phyloP scores from a whole-genome alignment of 2,113 vertebrate genomes.

The Holacanthus passer region DNA sequence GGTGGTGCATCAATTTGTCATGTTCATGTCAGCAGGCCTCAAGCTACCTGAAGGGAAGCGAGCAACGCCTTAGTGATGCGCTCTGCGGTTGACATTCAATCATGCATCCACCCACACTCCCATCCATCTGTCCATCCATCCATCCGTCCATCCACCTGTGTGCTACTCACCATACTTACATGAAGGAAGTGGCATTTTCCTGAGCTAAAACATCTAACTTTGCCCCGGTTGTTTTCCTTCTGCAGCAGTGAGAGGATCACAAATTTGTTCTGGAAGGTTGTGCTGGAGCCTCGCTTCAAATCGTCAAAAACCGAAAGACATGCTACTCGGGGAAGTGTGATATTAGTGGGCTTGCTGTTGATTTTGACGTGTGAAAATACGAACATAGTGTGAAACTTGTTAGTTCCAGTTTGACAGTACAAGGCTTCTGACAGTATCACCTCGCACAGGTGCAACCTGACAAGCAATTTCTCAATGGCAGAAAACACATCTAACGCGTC shows the following conservation, averaged over 20 bases:
- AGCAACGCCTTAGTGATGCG: background rate
- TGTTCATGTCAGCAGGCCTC: slow-evolving; percentile 19
- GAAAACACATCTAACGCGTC: background rate
- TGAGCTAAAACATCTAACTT: background rate
- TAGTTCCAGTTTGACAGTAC: slow-evolving; percentile 13
- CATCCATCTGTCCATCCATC: slow-evolving; percentile 12
- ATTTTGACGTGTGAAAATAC: slow-evolving; percentile 31
- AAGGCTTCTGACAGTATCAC: background rate
- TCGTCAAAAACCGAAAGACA: background rate
- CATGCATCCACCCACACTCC: background rate
- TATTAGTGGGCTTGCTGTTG: background rate
- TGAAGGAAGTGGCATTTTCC: background rate
- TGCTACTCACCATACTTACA: background rate
- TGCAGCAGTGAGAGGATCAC: background rate
- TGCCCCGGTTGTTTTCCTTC: background rate
- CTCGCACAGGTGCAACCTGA: slow-evolving; percentile 17
- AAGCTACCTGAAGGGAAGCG: background rate
- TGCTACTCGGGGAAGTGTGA: background rate
- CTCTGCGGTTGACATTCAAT: background rate
- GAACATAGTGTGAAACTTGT: slow-evolving; percentile 15
- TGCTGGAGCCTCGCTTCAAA: background rate
- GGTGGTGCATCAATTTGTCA: slow-evolving; percentile 9
- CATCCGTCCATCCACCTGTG: background rate
- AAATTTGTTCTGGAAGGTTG: background rate
- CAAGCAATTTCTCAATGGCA: background rate